Conservation (phyloP, 92 coral and sea anemone species). For the Parazoanthus swiftii region DNA sequence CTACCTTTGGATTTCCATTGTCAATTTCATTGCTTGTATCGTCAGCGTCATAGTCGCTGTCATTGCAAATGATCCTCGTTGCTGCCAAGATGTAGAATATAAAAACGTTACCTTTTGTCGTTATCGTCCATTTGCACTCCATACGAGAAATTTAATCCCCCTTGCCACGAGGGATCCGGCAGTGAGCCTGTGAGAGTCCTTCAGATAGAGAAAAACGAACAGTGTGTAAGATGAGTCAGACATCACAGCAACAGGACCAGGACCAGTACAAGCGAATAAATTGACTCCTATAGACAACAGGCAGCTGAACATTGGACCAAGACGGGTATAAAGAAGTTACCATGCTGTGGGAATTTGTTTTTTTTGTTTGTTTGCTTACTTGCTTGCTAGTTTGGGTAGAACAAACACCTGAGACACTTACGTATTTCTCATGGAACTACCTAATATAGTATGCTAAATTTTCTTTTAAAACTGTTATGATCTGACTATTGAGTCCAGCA, state of each 20-base stretch:
- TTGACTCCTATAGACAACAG: background rate
- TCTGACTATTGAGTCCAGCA: background rate
- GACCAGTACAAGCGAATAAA: background rate
- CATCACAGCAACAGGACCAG: background rate
- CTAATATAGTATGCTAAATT: too few relatives aligned
- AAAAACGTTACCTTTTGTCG: conserved; percentile 59
- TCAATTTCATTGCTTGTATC: background rate
- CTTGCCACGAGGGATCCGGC: conserved; percentile 62
- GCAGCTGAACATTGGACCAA: too few relatives aligned
- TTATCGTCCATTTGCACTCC: conserved; percentile 74
- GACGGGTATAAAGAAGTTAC: too few relatives aligned
- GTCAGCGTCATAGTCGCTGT: background rate
- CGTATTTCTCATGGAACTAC: background rate
- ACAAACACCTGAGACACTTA: too few relatives aligned
- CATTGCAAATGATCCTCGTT: background rate
- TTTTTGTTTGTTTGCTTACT: too few relatives aligned
- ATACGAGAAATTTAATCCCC: conserved; percentile 69
- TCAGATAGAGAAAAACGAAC: background rate
- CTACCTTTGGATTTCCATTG: background rate
- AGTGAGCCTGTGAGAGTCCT: conserved; percentile 68
- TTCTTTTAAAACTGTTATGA: background rate
- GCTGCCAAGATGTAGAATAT: background rate
- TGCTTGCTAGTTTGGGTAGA: too few relatives aligned
- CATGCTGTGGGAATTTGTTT: too few relatives aligned
- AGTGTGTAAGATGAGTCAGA: background rate